These are phyloP conservation scores for Mimumesa dahlbomi DNA, from an alignment of 2,888 invertebrate genomes.

Conservation along the genomic window DNA sequence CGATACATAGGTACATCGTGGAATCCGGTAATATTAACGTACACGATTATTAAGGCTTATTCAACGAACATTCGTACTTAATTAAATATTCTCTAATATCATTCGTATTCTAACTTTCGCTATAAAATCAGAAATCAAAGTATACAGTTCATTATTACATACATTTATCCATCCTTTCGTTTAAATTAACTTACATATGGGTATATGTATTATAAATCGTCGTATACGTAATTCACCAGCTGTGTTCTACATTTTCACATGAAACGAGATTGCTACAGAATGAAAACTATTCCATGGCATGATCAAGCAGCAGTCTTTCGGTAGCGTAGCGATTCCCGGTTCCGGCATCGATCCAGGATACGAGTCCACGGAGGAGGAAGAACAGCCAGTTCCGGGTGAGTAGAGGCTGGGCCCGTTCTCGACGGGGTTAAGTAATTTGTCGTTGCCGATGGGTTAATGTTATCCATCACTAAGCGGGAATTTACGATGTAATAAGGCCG, in stretches of 20 bases:
- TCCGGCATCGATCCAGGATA: slow-evolving; percentile 48
- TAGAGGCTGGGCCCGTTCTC: slow-evolving; percentile 44
- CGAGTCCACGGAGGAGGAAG: slow-evolving; percentile 48
- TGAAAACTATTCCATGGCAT: not conserved
- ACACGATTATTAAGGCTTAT: not conserved
- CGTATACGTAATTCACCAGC: not conserved
- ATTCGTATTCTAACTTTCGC: too few relatives aligned
- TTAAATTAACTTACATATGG: too few relatives aligned
- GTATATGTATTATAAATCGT: not conserved
- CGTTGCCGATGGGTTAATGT: slow-evolving; percentile 75
- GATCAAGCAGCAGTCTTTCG: slow-evolving; percentile 27
- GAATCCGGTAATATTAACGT: slow-evolving; percentile 2
- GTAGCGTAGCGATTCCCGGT: slow-evolving; percentile 9
- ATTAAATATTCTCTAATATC: not conserved
- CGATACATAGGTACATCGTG: slow-evolving; percentile 5
- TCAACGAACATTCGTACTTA: not conserved
- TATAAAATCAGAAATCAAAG: too few relatives aligned
- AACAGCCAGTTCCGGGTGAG: slow-evolving; percentile 61
- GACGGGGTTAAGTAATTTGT: slow-evolving; percentile 74
- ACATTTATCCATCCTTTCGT: too few relatives aligned
- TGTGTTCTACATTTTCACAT: not conserved
- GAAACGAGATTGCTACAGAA: not conserved
- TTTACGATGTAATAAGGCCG: slow-evolving; percentile 77
- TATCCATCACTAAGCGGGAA: slow-evolving; percentile 75
- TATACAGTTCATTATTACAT: too few relatives aligned